Evolutionary conservation across 2,113 vertebrate species (phyloP).

Genomic region (Mionectes macconnelli): DNA sequence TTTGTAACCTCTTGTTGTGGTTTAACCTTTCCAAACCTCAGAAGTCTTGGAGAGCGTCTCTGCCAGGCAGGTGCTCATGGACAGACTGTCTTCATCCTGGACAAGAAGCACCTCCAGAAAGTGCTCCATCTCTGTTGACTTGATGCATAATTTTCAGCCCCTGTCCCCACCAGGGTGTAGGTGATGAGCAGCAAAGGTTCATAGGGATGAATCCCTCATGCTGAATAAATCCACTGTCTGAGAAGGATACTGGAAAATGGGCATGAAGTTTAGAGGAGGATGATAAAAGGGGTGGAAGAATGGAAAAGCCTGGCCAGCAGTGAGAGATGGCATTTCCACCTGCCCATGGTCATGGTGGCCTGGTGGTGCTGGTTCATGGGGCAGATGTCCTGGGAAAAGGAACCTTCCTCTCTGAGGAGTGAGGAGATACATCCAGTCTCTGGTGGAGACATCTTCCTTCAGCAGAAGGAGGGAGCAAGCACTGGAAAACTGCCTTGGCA

Average conservation of each 20-base stretch:
- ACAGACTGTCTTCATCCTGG: neutral
- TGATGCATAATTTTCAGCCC: neutral
- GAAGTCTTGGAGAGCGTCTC: neutral
- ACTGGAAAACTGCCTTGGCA: neutral
- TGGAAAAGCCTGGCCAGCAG: neutral
- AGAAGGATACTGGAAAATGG: neutral
- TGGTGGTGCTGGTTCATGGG: neutral
- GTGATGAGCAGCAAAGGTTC: neutral
- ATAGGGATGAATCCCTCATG: fast-evolving
- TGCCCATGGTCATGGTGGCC: fast-evolving
- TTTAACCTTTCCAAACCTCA: neutral
- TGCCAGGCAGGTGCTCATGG: neutral
- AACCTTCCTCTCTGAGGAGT: neutral
- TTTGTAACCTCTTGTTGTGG: neutral
- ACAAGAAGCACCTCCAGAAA: neutral
- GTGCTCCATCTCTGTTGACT: neutral
- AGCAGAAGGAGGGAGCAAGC: neutral
- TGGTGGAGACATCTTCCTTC: neutral
- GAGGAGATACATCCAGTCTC: neutral
- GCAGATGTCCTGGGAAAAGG: neutral
- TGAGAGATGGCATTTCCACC: neutral
- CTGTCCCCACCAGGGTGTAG: neutral
- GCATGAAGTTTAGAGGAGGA: neutral
- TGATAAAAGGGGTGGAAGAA: neutral
- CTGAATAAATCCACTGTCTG: neutral